Evolutionary conservation across 2,888 invertebrate genomes (phyloP).

Genomic region (Scaptodrosophila latifasciaeformis): DNA sequence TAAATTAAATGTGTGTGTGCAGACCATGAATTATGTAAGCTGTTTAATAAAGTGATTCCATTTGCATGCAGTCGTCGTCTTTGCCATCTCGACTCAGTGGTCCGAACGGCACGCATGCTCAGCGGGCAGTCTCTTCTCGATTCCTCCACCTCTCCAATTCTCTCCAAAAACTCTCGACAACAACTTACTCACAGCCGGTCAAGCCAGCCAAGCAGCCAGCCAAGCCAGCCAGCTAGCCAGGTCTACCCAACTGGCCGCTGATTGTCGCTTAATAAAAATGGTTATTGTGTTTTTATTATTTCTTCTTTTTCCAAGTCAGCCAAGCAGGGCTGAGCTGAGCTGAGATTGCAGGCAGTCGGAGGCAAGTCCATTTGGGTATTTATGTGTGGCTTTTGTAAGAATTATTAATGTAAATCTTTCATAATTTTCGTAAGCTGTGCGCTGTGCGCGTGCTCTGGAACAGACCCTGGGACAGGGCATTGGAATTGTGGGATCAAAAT

Average conservation of each 20-base stretch:
- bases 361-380: constrained; percentile 50
- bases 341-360: constrained; percentile 1
- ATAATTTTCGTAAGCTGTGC: constrained; percentile 70
- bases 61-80: constrained; percentile 63
- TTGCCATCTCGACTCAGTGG: not conserved
- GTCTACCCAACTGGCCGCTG: constrained; percentile 44
- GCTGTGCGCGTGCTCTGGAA: constrained; percentile 51
- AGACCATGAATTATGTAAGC: constrained; percentile 72
- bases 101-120: constrained; percentile 58
- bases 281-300: constrained; percentile 59
- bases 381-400: constrained; percentile 70
- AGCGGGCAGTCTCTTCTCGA: constrained; percentile 49
- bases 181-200: constrained; percentile 35
- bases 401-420: constrained; percentile 72
- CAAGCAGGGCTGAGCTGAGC: constrained; percentile 13
- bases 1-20: constrained; percentile 43
- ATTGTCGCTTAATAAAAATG: constrained; percentile 69
- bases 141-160: no score
- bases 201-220: constrained; percentile 27
- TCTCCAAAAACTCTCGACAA: constrained; percentile 33
- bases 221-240: constrained; percentile 34
- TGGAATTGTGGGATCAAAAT: constrained; percentile 2
- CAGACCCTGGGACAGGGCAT: not conserved
- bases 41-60: constrained; percentile 72
- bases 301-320: not conserved